Conservation (phyloP, 2,797 vertebrate genomes). For the Molossus alvarezi region DNA sequence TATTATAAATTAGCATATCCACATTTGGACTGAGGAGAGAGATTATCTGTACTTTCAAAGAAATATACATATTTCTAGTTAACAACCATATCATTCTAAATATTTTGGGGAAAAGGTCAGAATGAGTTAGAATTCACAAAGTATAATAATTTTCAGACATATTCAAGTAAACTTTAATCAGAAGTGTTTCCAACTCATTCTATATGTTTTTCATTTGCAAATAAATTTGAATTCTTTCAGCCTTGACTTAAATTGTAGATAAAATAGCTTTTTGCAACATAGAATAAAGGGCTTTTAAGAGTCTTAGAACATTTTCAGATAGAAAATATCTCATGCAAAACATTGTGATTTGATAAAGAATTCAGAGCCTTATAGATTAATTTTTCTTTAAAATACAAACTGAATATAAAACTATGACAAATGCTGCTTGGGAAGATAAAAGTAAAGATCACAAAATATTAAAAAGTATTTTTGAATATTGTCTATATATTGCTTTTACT, state of each 20-base stretch:
- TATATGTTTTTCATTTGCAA: slow-evolving; percentile 73
- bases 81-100: slow-evolving; percentile 17
- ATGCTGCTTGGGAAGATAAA: neutral
- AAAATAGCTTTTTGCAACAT: slow-evolving; percentile 64
- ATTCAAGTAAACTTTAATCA: slow-evolving; percentile 57
- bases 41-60: neutral
- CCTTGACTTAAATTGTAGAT: slow-evolving; percentile 70
- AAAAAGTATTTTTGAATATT: neutral
- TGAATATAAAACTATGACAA: slow-evolving; percentile 11
- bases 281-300: slow-evolving; percentile 46
- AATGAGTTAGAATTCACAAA: slow-evolving; percentile 65
- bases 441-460: neutral
- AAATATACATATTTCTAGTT: slow-evolving; percentile 18
- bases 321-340: slow-evolving; percentile 72
- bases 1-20: neutral
- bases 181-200: slow-evolving; percentile 66
- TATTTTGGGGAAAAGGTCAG: neutral
- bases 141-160: slow-evolving; percentile 38
- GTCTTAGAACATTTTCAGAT: slow-evolving; percentile 62
- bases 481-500: neutral
- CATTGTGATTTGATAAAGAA: slow-evolving; percentile 49
- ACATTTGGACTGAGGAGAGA: neutral
- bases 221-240: slow-evolving; percentile 77
- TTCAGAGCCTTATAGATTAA: slow-evolving; percentile 48
- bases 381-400: slow-evolving; percentile 63